Conservation (phyloP, 2,888 invertebrate species). For the Sminthurinus aureus region DNA sequence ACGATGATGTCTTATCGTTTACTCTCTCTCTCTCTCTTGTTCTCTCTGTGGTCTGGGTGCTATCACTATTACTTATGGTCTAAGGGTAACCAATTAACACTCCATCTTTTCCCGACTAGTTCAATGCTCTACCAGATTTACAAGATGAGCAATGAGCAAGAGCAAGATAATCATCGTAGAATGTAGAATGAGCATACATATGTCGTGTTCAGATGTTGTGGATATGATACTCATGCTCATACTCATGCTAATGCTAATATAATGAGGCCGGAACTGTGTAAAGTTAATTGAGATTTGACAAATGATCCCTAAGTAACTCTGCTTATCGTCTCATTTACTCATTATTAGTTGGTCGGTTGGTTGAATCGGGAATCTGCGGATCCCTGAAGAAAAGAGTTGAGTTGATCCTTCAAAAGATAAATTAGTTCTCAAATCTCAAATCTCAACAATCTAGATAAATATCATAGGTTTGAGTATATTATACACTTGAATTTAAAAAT, state of each 20-base stretch:
- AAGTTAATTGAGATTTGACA: slow-evolving; percentile 36
- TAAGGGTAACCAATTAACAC: neutral
- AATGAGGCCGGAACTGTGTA: neutral
- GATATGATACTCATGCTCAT: too few species aligned
- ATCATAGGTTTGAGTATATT: too few species aligned
- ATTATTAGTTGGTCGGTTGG: slow-evolving; percentile 11
- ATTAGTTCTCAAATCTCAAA: slow-evolving; percentile 11
- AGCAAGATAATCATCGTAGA: neutral
- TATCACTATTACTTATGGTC: neutral
- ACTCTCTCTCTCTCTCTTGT: too few species aligned
- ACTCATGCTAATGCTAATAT: too few species aligned
- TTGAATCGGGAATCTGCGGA: slow-evolving; percentile 18
- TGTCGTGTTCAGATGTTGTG: too few species aligned
- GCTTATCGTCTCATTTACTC: slow-evolving; percentile 35
- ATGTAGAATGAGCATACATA: neutral
- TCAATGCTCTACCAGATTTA: too few species aligned
- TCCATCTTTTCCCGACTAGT: neutral
- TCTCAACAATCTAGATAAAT: too few species aligned
- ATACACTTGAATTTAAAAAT: too few species aligned
- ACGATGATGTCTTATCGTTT: too few species aligned
- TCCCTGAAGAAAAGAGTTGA: slow-evolving; percentile 13
- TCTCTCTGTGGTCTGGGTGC: neutral
- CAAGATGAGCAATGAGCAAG: too few species aligned
- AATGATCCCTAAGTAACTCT: slow-evolving; percentile 20
- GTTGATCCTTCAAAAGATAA: slow-evolving; percentile 11